Conservation (phyloP, 2,113 vertebrate species). For the Larimichthys polyactis region DNA sequence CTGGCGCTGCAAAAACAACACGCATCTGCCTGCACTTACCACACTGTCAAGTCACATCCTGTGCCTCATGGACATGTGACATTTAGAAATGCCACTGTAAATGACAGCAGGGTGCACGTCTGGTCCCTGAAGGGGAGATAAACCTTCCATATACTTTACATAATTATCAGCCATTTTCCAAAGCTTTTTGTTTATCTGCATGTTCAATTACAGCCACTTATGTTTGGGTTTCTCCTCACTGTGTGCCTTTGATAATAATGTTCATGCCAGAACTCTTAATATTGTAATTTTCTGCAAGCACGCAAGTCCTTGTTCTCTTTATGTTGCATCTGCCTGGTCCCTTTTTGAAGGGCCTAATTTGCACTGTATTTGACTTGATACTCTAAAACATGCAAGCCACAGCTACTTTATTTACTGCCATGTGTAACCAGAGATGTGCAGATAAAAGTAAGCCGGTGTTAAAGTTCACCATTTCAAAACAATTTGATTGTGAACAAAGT, state of each 20-base stretch:
- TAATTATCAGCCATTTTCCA: constrained; percentile 29
- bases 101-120: constrained; percentile 55
- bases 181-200: neutral
- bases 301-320: neutral
- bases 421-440: neutral
- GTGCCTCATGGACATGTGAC: constrained; percentile 72
- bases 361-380: constrained; percentile 1
- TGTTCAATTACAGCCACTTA: constrained; percentile 13
- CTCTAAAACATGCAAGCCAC: constrained; percentile 20
- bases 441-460: neutral
- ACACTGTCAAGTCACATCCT: constrained; percentile 67
- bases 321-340: neutral
- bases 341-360: constrained; percentile 10
- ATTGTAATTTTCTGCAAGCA: neutral
- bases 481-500: neutral
- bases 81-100: constrained; percentile 75
- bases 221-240: neutral
- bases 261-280: neutral
- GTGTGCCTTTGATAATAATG: neutral
- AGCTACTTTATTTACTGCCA: constrained; percentile 18
- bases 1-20: constrained; percentile 53
- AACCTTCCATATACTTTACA: constrained; percentile 35
- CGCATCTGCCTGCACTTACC: constrained; percentile 55
- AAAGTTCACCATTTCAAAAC: neutral
- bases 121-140: constrained; percentile 30